Evolutionary conservation across 2,888 invertebrate species (phyloP).

Genomic region (Leucophenga maculata): DNA sequence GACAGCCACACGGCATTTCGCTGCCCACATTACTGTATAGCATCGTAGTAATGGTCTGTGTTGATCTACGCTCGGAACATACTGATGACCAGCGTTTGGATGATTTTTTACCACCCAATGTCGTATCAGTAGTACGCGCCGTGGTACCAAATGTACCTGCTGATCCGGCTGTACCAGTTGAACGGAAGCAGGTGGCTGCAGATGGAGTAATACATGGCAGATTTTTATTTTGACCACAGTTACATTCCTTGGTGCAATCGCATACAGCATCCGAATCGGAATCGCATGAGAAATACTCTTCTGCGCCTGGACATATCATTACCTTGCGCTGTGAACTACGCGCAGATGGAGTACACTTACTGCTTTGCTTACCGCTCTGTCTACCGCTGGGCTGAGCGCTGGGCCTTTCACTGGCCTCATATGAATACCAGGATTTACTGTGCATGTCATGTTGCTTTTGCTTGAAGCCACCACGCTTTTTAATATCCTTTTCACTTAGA

Average conservation of each 20-base stretch:
- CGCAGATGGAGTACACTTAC: neutral
- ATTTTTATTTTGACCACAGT: neutral
- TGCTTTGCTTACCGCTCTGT: too few relatives aligned
- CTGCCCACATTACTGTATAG: too few relatives aligned
- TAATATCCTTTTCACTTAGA: constrained; percentile 13
- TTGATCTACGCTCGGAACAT: too few relatives aligned
- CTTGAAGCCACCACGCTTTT: constrained; percentile 3
- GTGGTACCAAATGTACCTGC: too few relatives aligned
- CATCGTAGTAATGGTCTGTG: too few relatives aligned
- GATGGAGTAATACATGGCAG: neutral
- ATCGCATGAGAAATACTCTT: neutral
- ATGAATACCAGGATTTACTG: neutral
- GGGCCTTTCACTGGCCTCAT: neutral
- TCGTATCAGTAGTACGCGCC: too few relatives aligned
- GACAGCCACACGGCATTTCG: too few relatives aligned
- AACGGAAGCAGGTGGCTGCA: too few relatives aligned
- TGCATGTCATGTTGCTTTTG: neutral
- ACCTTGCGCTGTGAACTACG: neutral
- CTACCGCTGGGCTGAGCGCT: too few relatives aligned
- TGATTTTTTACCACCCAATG: too few relatives aligned
- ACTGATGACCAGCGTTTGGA: too few relatives aligned
- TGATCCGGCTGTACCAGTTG: too few relatives aligned
- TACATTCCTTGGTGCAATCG: neutral
- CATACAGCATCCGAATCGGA: neutral
- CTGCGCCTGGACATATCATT: neutral